Conservation (phyloP, 2,113 vertebrate species). For the Megaceryle maxima region DNA sequence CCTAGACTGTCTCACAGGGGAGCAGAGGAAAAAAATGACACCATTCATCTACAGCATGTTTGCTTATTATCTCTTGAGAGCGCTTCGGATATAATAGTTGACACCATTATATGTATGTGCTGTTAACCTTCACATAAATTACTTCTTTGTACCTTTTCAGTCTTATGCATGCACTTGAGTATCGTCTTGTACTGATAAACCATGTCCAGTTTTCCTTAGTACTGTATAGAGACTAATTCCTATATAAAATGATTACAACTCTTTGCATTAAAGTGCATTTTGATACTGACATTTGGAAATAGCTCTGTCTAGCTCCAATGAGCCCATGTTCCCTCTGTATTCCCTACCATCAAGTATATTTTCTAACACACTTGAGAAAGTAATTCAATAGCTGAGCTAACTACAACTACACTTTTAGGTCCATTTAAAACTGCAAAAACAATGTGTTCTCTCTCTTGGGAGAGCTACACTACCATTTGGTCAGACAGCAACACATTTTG, state of each 20-base stretch:
- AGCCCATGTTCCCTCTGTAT: background rate
- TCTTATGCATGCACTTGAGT: background rate
- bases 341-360: background rate
- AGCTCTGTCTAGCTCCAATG: background rate
- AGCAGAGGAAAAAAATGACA: background rate
- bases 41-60: background rate
- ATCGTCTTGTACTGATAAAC: background rate
- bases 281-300: background rate
- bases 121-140: slow-evolving; percentile 21
- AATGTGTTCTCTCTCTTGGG: slow-evolving; percentile 4
- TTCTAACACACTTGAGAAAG: slow-evolving; percentile 17
- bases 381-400: slow-evolving; percentile 6
- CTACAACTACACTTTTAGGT: background rate
- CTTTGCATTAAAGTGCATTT: background rate
- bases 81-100: slow-evolving; percentile 13
- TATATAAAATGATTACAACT: background rate
- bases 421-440: slow-evolving; percentile 31
- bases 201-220: background rate
- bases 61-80: slow-evolving; percentile 46
- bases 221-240: background rate
- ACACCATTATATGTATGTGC: slow-evolving; percentile 6
- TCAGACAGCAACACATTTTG: slow-evolving; percentile 35
- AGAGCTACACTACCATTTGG: slow-evolving; percentile 36
- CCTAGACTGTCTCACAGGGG: background rate
- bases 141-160: background rate